Evolutionary conservation across 1,140 invertebrate genomes (phyloP), one percentile per base, ranked within the genome.

Genomic region (Pygmarrhopalites habei): DNA sequence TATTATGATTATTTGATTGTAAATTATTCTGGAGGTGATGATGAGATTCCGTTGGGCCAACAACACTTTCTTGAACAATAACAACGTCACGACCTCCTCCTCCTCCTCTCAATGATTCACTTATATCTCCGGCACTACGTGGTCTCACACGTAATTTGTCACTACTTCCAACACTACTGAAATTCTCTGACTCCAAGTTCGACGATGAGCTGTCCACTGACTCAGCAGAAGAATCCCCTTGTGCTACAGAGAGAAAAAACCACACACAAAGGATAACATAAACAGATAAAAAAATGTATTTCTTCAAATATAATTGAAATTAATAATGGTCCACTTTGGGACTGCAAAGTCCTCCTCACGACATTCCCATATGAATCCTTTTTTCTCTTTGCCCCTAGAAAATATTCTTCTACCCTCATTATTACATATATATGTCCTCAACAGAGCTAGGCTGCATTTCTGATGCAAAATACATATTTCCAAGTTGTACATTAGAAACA

Each of bases 91-190:
- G 41, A 55, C 35, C 39, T n/a, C n/a, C n/a, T n/a, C n/a, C n/a
- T 26, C 44, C 39, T 17, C 30, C 21, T 17, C 41, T 35, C 19
- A 66, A 28, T 19, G 46, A 47, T 35, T 69, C 68, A 29, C 47
- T 58, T n/a, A 68, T 59, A 47, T 61, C 65, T 47, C 60, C 57
- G 7, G 49, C 62, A 56, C 65, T 70, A 17, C 61, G 25, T 15
- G 60, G 68, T 30, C 65, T 19, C 39, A 19, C 26, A n/a, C 19
- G n/a, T 21, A 63, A 41, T 25, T 58, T 57, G 12, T 58, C 55
- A 39, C 26, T 44, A 25, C 29, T 53, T 15, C 52, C 39, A 39
- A 32, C 39, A 19, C 39, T 21, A 3, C 21, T n/a, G 55, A 19
- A 15, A 35, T 32, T 59, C 15, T 46, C 47, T 21, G 43, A 19